phyloP scores from a whole-genome alignment of 2,888 invertebrate species.

The Brenthis ino region DNA sequence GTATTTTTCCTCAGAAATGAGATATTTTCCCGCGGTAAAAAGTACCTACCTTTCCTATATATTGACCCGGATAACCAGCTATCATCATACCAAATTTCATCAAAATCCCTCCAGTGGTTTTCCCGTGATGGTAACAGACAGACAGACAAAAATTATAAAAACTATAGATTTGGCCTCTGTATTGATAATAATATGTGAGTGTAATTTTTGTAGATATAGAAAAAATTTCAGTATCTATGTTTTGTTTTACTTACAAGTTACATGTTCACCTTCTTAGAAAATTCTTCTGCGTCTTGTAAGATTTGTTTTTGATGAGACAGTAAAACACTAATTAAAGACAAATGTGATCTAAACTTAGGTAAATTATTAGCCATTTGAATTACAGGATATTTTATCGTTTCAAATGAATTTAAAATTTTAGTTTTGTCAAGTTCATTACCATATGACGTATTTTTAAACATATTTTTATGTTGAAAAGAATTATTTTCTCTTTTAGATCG shows the following conservation, averaged over 20 bases:
- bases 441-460: neutral
- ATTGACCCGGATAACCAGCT: too few species aligned
- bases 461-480: constrained; percentile 9
- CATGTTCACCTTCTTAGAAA: constrained; percentile 14
- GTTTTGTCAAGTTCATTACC: constrained; percentile 19
- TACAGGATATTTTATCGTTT: neutral
- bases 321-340: constrained; percentile 10
- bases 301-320: constrained; percentile 21
- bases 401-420: constrained; percentile 30
- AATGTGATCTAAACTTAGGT: constrained; percentile 7
- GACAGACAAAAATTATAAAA: too few species aligned
- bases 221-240: neutral
- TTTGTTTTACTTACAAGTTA: neutral
- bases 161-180: too few species aligned
- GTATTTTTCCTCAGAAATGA: too few species aligned
- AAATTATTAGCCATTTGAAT: neutral
- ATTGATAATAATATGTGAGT: too few species aligned
- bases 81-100: too few species aligned
- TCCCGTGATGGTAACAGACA: too few species aligned
- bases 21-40: too few species aligned
- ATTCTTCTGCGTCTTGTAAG: constrained; percentile 16
- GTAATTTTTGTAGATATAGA: too few species aligned
- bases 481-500: constrained; percentile 1
- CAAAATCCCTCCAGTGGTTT: too few species aligned
- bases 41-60: too few species aligned